Conservation (phyloP, 1,140 invertebrate genomes). For the Tribolium madens region DNA sequence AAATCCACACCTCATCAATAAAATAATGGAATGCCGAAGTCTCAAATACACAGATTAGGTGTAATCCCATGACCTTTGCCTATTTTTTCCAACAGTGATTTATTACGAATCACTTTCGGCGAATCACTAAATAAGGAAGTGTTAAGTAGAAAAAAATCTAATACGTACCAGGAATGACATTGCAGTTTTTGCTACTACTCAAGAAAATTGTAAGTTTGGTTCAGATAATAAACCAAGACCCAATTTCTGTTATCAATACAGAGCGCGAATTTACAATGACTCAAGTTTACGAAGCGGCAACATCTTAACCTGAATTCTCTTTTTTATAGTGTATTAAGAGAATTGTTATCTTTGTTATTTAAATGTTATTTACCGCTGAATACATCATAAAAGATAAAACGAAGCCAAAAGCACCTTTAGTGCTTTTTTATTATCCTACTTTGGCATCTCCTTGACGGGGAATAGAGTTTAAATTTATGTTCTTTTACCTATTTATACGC, state of each 20-base stretch:
- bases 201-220: too few species aligned
- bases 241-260: not conserved
- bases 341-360: too few species aligned
- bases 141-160: not conserved
- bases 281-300: not conserved
- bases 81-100: not conserved
- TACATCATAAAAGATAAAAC: too few species aligned
- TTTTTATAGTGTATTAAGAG: not conserved
- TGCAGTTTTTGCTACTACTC: too few species aligned
- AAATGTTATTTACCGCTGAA: too few species aligned
- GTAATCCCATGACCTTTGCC: conserved; percentile 3
- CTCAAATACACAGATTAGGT: not conserved
- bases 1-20: not conserved
- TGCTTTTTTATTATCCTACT: too few species aligned
- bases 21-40: not conserved
- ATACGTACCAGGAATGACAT: too few species aligned
- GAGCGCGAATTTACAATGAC: not conserved
- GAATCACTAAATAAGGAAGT: not conserved
- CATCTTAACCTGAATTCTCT: not conserved
- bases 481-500: not conserved
- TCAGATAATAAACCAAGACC: not conserved
- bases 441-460: too few species aligned
- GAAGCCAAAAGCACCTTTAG: too few species aligned
- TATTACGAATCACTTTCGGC: not conserved
- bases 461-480: not conserved